A percentile compares a stretch with the other conserved stretches of the same genome.
phyloP scores from a whole-genome alignment of 2,888 invertebrate species.

The Vanessa cardui region DNA sequence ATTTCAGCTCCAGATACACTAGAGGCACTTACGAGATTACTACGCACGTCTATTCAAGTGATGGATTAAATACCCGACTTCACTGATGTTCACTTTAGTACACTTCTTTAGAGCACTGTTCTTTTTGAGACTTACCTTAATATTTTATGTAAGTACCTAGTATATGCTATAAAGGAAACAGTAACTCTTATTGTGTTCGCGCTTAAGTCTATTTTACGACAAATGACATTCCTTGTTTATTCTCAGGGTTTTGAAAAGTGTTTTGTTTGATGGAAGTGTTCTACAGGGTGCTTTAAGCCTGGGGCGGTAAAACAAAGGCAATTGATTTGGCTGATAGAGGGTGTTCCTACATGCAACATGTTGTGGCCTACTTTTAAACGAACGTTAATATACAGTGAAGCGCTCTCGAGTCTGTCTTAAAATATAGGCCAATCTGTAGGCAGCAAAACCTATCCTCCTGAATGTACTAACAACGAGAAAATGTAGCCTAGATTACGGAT shows the following conservation, averaged over 20 bases:
- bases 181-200: slow-evolving; percentile 2
- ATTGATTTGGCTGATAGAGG: slow-evolving; percentile 61
- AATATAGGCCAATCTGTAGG: slow-evolving; percentile 20
- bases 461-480: slow-evolving; percentile 1
- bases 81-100: slow-evolving; percentile 11
- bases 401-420: slow-evolving; percentile 18
- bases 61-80: slow-evolving; percentile 12
- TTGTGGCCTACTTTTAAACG: slow-evolving; percentile 56
- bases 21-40: slow-evolving; percentile 9
- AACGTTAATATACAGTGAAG: slow-evolving; percentile 21
- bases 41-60: slow-evolving; percentile 6
- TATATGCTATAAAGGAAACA: slow-evolving; percentile 1
- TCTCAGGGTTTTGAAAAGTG: slow-evolving; percentile 34
- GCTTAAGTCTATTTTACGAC: slow-evolving; percentile 19
- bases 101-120: slow-evolving; percentile 12
- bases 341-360: slow-evolving; percentile 59
- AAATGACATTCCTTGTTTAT: slow-evolving; percentile 28
- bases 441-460: neutral
- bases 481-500: neutral
- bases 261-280: slow-evolving; percentile 40
- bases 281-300: slow-evolving; percentile 49
- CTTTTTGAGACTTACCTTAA: slow-evolving; percentile 27
- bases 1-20: neutral
- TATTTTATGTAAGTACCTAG: slow-evolving; percentile 17
- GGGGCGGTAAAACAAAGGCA: slow-evolving; percentile 56